Evolutionary conservation across 2,888 invertebrate genomes (phyloP).

Genomic region (Aricia artaxerxes): DNA sequence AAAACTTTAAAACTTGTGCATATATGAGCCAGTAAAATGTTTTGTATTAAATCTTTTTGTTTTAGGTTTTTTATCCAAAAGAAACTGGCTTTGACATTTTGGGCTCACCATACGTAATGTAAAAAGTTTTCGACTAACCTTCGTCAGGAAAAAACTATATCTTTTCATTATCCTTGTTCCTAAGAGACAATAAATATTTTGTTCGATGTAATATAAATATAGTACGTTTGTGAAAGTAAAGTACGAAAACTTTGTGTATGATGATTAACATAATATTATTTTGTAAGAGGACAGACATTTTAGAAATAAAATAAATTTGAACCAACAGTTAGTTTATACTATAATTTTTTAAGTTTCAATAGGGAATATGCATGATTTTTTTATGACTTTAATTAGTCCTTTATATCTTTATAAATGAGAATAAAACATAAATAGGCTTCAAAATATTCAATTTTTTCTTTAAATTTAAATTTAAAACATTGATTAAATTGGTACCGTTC

Average conservation of each 20-base stretch:
- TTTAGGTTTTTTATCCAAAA: background rate
- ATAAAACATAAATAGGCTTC: no score
- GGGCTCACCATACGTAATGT: background rate
- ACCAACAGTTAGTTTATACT: no score
- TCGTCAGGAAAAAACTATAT: background rate
- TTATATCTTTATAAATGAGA: no score
- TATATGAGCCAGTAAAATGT: background rate
- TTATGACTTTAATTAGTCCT: no score
- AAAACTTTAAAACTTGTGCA: background rate
- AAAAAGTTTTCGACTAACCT: background rate
- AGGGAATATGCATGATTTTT: no score
- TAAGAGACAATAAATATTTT: background rate
- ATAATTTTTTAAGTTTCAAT: no score
- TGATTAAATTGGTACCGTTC: no score
- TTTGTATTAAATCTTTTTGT: background rate
- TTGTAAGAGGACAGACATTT: no score
- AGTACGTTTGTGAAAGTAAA: background rate
- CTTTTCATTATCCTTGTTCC: background rate
- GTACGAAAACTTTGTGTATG: background rate
- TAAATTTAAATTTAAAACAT: no score
- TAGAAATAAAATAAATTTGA: no score
- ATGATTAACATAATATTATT: no score
- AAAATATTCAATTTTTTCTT: no score
- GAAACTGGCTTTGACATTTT: background rate
- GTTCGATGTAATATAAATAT: background rate